Evolutionary conservation across 2,888 invertebrate species (phyloP).

Genomic region (Glyphotaelius pellucidus): DNA sequence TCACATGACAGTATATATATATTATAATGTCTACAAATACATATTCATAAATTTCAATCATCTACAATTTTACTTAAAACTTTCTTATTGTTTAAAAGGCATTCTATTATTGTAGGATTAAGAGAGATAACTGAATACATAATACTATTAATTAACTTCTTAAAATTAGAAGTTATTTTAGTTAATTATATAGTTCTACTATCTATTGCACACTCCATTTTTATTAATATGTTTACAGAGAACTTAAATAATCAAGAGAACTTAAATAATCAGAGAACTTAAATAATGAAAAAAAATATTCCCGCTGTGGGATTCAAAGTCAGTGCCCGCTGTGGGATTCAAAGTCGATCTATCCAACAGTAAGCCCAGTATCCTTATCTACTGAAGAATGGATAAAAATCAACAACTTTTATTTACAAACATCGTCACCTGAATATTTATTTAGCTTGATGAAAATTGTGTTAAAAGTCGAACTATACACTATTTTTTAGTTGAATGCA

Average conservation of each 20-base stretch:
- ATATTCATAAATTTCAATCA: neutral
- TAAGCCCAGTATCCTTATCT: neutral
- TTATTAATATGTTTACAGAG: neutral
- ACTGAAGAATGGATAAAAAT: neutral
- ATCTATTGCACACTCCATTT: neutral
- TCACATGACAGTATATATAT: conserved; percentile 71
- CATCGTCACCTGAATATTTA: neutral
- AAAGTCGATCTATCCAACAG: neutral
- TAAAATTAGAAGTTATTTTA: neutral
- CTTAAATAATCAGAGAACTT: neutral
- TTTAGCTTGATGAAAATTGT: neutral
- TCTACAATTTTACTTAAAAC: neutral
- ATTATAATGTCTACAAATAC: conserved; percentile 21
- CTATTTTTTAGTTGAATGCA: too few relatives aligned
- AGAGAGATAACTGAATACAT: neutral
- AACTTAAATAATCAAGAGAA: neutral
- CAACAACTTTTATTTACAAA: neutral
- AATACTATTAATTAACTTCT: neutral
- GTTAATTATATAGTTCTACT: neutral
- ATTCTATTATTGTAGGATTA: neutral
- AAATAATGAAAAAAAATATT: neutral
- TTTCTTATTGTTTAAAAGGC: neutral
- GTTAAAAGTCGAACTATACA: neutral
- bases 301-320: neutral
- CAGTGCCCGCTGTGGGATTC: neutral